Percentiles rank a stretch among this genome's conserved stretches.
Conservation (phyloP, 2,797 vertebrate species). For the Crax fasciolata region DNA sequence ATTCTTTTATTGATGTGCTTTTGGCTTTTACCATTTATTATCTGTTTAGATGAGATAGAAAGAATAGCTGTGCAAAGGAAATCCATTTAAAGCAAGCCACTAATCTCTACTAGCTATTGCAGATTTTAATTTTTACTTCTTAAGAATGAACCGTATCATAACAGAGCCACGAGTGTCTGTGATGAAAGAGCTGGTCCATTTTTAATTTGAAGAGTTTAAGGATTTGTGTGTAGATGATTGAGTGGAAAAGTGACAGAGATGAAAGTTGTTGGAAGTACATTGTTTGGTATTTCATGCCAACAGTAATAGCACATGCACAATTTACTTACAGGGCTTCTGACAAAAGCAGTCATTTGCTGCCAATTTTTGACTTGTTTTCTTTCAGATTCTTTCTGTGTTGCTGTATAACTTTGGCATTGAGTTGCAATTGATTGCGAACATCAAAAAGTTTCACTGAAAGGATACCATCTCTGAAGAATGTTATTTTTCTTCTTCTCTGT, state of each 20-base stretch:
- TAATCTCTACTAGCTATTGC: slow-evolving; percentile 42
- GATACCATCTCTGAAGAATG: slow-evolving; percentile 10
- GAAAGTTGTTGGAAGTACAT: slow-evolving; percentile 16
- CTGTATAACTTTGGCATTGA: slow-evolving; percentile 48
- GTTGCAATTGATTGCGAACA: slow-evolving; percentile 63
- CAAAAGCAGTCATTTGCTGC: slow-evolving; percentile 52
- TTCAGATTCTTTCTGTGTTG: slow-evolving; percentile 43
- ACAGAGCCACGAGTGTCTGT: background rate
- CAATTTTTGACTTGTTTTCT: slow-evolving; percentile 61
- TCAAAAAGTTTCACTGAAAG: slow-evolving; percentile 60
- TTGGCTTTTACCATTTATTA: slow-evolving; percentile 57
- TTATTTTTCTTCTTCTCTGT: slow-evolving; percentile 31
- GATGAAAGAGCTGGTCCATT: slow-evolving; percentile 7
- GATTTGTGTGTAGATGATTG: background rate
- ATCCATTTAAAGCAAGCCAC: slow-evolving; percentile 43
- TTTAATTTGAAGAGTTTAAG: slow-evolving; percentile 40
- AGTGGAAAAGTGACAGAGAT: background rate
- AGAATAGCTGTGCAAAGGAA: slow-evolving; percentile 47
- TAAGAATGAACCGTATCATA: slow-evolving; percentile 42
- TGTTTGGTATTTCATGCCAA: slow-evolving; percentile 39
- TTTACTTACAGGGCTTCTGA: slow-evolving; percentile 44
- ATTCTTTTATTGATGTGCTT: slow-evolving; percentile 58
- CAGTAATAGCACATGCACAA: slow-evolving; percentile 10
- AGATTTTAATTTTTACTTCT: slow-evolving; percentile 53
- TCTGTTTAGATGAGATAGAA: slow-evolving; percentile 60